Percentiles rank a stretch among this genome's conserved stretches.
These are phyloP conservation scores for Thalassophryne amazonica DNA, from an alignment of 2,797 vertebrate genomes.

Conservation along the genomic window DNA sequence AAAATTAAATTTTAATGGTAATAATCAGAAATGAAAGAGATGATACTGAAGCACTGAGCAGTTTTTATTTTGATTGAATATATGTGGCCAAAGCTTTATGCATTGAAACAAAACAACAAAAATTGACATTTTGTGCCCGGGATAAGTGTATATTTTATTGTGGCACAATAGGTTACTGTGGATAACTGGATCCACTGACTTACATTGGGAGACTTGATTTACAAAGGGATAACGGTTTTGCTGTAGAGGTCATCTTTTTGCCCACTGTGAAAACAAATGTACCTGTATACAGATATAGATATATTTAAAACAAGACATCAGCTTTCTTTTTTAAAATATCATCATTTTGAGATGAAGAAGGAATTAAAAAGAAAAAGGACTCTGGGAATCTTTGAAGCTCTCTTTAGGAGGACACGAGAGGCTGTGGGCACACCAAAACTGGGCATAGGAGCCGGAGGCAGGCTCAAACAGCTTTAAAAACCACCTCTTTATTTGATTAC, in stretches of 20 bases:
- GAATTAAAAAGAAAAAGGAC: constrained; percentile 72
- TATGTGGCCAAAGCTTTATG: constrained; percentile 95
- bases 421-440: constrained; percentile 79
- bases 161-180: constrained; percentile 71
- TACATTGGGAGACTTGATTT: constrained; percentile 86
- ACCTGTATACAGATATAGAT: constrained; percentile 89
- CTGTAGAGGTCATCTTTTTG: constrained; percentile 86
- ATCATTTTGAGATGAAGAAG: constrained; percentile 74
- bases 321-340: constrained; percentile 72
- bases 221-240: constrained; percentile 80
- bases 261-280: constrained; percentile 96
- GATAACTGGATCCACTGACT: constrained; percentile 74
- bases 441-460: constrained; percentile 75
- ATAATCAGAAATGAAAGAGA: constrained; percentile 57
- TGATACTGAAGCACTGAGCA: constrained; percentile 84
- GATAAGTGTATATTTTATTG: constrained; percentile 83
- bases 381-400: constrained; percentile 87
- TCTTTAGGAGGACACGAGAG: constrained; percentile 84
- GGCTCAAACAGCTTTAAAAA: constrained; percentile 78
- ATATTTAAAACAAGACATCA: constrained; percentile 91
- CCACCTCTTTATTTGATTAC: constrained; percentile 79
- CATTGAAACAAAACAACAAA: constrained; percentile 78
- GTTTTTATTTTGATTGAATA: constrained; percentile 86
- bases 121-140: constrained; percentile 73
- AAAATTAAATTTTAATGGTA: constrained; percentile 61